phyloP scores from a whole-genome alignment of 2,888 invertebrate genomes.

The Idaea aversata region DNA sequence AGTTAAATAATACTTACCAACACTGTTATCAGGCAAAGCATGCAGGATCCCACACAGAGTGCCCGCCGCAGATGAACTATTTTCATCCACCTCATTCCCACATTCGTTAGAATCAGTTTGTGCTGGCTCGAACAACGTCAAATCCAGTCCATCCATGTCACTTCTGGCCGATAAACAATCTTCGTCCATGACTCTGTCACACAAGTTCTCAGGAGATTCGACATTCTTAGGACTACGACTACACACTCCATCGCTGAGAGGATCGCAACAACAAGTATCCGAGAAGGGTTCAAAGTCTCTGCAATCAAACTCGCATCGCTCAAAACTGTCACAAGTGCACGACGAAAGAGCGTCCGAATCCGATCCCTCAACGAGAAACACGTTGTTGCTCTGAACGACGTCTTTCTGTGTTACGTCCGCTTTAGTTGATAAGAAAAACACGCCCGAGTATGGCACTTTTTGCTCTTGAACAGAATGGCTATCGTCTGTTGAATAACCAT shows the following conservation, averaged over 20 bases:
- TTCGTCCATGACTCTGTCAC: conserved; percentile 61
- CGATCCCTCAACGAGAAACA: conserved; percentile 63
- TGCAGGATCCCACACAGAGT: conserved; percentile 68
- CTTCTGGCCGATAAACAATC: conserved; percentile 71
- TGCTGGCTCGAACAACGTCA: conserved; percentile 84
- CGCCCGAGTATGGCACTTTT: conserved; percentile 72
- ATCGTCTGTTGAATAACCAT: conserved; percentile 43
- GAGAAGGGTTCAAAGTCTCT: conserved; percentile 81
- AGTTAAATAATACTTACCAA: conserved; percentile 61
- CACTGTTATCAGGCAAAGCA: conserved; percentile 53
- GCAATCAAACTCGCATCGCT: conserved; percentile 80
- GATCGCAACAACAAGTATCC: conserved; percentile 81
- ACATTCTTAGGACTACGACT: conserved; percentile 75
- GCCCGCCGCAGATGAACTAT: conserved; percentile 44
- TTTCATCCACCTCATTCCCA: conserved; percentile 37
- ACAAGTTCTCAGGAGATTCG: conserved; percentile 72
- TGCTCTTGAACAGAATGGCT: conserved; percentile 62
- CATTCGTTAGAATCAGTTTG: conserved; percentile 54
- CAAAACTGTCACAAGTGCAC: conserved; percentile 78
- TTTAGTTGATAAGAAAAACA: conserved; percentile 67
- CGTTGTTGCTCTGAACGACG: conserved; percentile 51
- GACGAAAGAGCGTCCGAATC: conserved; percentile 78
- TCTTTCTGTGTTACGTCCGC: conserved; percentile 51
- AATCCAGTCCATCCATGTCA: conserved; percentile 85
- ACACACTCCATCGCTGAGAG: conserved; percentile 72